Percentiles rank a stretch among this genome's conserved stretches.
Evolutionary conservation across 2,888 invertebrate genomes (phyloP).

Genomic region (Proisotoma minuta): DNA sequence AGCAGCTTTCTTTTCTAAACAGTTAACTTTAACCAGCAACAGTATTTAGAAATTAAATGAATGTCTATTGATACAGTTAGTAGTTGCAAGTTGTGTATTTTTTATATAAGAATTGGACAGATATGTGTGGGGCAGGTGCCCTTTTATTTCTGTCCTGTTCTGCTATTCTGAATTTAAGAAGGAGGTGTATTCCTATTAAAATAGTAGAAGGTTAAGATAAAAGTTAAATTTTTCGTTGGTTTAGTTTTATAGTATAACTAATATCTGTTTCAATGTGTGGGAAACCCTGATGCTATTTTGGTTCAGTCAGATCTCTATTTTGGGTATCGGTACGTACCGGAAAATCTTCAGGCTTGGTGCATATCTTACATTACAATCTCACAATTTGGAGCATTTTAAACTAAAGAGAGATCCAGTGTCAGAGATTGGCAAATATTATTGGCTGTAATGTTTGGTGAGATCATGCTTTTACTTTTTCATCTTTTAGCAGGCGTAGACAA

Average conservation of each 20-base stretch:
- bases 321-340: slow-evolving; percentile 37
- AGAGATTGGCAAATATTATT: neutral
- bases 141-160: slow-evolving; percentile 25
- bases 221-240: neutral
- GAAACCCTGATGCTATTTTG: slow-evolving; percentile 42
- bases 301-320: slow-evolving; percentile 41
- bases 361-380: neutral
- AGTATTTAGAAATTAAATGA: slow-evolving; percentile 1
- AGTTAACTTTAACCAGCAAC: no score
- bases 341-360: slow-evolving; percentile 19
- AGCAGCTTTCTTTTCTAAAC: no score
- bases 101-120: no score
- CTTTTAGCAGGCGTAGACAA: no score
- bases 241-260: no score
- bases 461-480: slow-evolving; percentile 12
- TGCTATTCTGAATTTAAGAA: neutral
- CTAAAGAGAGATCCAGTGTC: neutral
- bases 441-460: slow-evolving; percentile 4
- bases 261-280: no score
- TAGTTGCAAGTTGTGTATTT: no score
- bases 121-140: slow-evolving; percentile 48
- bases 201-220: neutral
- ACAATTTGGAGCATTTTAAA: neutral
- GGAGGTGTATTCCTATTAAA: slow-evolving; percentile 10
- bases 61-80: no score